Percentiles rank a stretch among this genome's conserved stretches.
Evolutionary conservation across 2,797 vertebrate genomes (phyloP).

Genomic region (Pantherophis alleghaniensis): DNA sequence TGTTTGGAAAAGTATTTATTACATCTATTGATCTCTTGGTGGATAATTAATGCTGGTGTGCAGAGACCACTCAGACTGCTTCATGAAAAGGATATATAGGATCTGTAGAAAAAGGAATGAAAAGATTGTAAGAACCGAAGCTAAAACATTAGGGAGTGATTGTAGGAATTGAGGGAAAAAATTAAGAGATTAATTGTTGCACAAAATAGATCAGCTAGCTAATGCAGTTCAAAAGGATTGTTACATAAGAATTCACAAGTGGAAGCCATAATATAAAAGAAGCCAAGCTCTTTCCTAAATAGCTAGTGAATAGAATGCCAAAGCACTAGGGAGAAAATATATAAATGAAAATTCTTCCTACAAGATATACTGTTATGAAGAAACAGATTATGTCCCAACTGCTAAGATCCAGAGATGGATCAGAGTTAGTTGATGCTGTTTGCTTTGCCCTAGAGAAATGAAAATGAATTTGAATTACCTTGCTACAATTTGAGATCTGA

Average conservation of each 20-base stretch:
- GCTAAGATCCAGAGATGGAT: not conserved
- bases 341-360: not conserved
- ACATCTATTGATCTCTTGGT: not conserved
- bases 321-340: not conserved
- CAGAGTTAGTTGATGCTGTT: not conserved
- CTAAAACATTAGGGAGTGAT: not conserved
- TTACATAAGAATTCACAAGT: not conserved
- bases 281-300: not conserved
- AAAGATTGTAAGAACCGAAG: not conserved
- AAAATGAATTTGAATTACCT: not conserved
- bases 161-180: not conserved
- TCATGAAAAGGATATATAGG: not conserved
- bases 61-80: not conserved
- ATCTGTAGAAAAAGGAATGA: not conserved
- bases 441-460: not conserved
- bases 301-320: not conserved
- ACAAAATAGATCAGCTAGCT: not conserved
- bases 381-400: not conserved
- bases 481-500: slow-evolving; percentile 3
- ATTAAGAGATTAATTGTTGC: not conserved
- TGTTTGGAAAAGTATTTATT: not conserved
- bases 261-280: not conserved
- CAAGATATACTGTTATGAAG: not conserved
- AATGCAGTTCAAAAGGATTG: not conserved
- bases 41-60: not conserved